Percentiles rank a stretch among this genome's conserved stretches.
These are phyloP conservation scores for Aythya baeri DNA, from an alignment of 2,113 vertebrate genomes.

Conservation along the genomic window DNA sequence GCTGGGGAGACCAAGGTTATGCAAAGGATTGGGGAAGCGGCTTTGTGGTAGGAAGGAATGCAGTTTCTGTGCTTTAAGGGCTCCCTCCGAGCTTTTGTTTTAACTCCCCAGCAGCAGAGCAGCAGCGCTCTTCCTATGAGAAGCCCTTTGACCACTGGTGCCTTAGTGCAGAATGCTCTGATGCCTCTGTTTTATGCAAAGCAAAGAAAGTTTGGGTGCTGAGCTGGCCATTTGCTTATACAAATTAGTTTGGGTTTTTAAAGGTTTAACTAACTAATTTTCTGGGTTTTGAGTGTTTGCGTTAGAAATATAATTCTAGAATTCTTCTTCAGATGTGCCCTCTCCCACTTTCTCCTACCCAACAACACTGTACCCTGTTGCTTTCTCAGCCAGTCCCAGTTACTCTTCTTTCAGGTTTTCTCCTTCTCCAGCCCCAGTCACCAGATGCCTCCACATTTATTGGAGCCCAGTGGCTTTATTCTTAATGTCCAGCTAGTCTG, in stretches of 20 bases:
- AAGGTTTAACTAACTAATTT: neutral
- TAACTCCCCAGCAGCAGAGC: neutral
- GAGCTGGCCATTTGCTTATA: neutral
- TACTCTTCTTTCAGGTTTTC: neutral
- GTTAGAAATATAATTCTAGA: slow-evolving; percentile 5
- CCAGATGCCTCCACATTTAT: neutral
- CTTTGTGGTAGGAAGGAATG: slow-evolving; percentile 65
- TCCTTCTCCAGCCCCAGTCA: neutral
- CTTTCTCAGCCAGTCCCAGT: neutral
- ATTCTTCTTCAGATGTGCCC: neutral
- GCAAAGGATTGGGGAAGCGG: slow-evolving; percentile 66
- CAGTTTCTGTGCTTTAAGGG: slow-evolving; percentile 49
- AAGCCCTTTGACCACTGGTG: neutral
- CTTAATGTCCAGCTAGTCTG: neutral
- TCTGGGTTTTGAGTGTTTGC: neutral
- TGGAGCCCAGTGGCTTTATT: neutral
- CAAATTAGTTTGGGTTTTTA: slow-evolving; percentile 32
- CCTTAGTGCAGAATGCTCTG: neutral
- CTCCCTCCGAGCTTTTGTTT: slow-evolving; percentile 36
- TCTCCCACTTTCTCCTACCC: neutral
- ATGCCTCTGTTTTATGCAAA: slow-evolving; percentile 44
- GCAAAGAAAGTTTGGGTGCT: slow-evolving; percentile 15
- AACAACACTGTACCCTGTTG: neutral
- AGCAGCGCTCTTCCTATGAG: neutral
- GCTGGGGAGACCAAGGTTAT: slow-evolving; percentile 56